Evolutionary conservation across 2,113 vertebrate genomes (phyloP).

Genomic region (Chitala chitala): DNA sequence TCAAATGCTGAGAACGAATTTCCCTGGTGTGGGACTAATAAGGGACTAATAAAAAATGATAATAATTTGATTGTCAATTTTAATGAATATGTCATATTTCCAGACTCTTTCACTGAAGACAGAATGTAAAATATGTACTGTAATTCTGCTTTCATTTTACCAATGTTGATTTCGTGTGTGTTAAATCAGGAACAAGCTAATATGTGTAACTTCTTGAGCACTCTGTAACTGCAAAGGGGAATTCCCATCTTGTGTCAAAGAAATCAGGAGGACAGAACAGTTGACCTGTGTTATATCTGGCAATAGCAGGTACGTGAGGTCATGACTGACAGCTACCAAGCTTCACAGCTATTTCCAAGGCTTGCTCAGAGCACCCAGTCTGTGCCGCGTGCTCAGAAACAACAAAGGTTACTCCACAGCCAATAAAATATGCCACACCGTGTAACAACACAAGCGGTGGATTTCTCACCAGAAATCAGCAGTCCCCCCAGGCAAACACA

Average conservation of each 20-base stretch:
- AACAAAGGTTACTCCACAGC: neutral
- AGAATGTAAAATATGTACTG: neutral
- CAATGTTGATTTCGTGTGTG: too few species aligned
- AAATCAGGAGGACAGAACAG: neutral
- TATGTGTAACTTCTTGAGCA: neutral
- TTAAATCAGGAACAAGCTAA: too few species aligned
- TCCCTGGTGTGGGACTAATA: too few species aligned
- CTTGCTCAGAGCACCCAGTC: neutral
- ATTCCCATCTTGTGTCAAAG: neutral
- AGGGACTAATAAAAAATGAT: too few species aligned
- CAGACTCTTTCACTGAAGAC: neutral
- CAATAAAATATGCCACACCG: neutral
- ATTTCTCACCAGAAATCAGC: neutral
- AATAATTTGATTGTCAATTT: too few species aligned
- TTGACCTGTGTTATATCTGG: too few species aligned
- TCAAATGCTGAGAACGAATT: too few species aligned
- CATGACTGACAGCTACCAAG: neutral
- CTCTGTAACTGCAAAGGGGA: neutral
- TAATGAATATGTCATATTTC: neutral
- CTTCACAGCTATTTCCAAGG: neutral
- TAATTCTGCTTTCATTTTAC: neutral
- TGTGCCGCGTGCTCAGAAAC: neutral
- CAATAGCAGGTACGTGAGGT: neutral
- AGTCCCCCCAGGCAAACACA: conserved; percentile 23
- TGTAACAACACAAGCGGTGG: neutral